A percentile compares a stretch with the other conserved stretches of the same genome.
Conservation (phyloP, 2,888 invertebrate species). For the Limnephilus marmoratus region DNA sequence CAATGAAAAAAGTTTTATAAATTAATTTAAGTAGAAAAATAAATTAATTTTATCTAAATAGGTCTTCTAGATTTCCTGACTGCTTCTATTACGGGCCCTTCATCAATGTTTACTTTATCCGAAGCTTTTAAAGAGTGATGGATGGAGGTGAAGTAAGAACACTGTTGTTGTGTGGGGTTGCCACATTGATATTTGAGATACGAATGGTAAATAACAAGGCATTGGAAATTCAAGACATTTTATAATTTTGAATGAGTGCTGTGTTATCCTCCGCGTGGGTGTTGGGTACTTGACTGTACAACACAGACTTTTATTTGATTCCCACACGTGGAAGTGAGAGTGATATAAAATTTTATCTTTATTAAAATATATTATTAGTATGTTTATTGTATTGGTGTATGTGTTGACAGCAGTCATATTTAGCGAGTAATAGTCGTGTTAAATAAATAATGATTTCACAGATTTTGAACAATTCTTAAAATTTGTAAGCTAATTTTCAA, state of each 20-base stretch:
- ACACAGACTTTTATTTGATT: not conserved
- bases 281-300: constrained; percentile 3
- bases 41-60: not conserved
- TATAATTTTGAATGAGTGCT: constrained; percentile 16
- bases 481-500: too few species aligned
- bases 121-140: constrained; percentile 3
- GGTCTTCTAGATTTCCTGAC: not conserved
- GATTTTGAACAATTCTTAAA: too few species aligned
- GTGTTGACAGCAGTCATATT: not conserved
- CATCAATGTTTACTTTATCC: not conserved
- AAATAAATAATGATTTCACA: not conserved
- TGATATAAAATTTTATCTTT: not conserved
- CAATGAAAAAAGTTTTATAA: too few species aligned
- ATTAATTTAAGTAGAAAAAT: too few species aligned
- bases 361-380: not conserved
- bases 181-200: constrained; percentile 41
- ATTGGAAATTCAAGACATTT: constrained; percentile 41
- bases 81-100: not conserved
- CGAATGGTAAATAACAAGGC: constrained; percentile 30
- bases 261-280: not conserved
- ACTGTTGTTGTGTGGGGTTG: not conserved
- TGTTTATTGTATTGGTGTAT: not conserved
- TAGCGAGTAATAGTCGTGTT: not conserved
- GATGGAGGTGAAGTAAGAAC: not conserved
- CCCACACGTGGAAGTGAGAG: not conserved